Evolutionary conservation across 2,113 vertebrate species (phyloP).

Genomic region (Pachycephala philippinensis): DNA sequence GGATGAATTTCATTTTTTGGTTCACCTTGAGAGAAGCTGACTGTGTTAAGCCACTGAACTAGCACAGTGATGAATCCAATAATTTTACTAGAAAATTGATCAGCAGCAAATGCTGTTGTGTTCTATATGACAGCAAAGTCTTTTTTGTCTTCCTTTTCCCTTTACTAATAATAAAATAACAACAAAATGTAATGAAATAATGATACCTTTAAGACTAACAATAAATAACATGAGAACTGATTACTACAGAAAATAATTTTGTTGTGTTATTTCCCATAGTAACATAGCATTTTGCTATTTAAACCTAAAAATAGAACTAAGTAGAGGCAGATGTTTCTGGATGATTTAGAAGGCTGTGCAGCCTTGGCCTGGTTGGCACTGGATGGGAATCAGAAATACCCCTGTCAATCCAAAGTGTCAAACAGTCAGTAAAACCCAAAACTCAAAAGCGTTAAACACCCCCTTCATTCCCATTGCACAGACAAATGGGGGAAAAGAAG

Average conservation of each 20-base stretch:
- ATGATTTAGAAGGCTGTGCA: not conserved
- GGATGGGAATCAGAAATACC: not conserved
- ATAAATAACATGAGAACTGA: not conserved
- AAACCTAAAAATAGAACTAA: not conserved
- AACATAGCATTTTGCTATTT: not conserved
- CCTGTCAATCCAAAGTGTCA: not conserved
- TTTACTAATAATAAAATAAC: not conserved
- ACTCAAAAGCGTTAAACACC: not conserved
- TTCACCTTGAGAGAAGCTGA: not conserved
- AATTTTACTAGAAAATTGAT: not conserved
- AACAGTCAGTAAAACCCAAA: not conserved
- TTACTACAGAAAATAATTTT: not conserved
- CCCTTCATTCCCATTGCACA: not conserved
- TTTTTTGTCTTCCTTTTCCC: not conserved
- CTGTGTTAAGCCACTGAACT: not conserved
- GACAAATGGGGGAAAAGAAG: accelerated
- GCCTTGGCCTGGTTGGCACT: not conserved
- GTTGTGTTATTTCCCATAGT: not conserved
- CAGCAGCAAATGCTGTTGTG: not conserved
- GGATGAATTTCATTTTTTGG: not conserved
- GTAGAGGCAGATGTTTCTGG: not conserved
- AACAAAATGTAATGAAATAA: not conserved
- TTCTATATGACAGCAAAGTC: not conserved
- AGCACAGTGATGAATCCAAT: not conserved
- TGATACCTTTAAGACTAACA: not conserved